Base-by-base conservation (phyloP, 2,113 vertebrate genomes). In the Hoplias malabaricus region DNA sequence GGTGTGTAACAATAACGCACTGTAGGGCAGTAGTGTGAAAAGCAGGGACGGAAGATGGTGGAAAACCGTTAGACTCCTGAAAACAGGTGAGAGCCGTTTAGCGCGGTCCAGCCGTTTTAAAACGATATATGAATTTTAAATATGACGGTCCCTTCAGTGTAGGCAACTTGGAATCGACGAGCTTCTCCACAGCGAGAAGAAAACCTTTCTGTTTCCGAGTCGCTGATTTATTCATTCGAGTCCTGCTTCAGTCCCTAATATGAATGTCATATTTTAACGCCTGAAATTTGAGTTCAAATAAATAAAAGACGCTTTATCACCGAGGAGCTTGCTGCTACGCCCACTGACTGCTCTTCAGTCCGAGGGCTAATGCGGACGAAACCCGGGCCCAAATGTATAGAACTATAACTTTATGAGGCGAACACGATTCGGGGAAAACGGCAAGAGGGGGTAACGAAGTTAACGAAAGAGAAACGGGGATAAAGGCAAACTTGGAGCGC, bases 1-100 rank as follows among this genome's bases (percentile, higher is more conserved):
- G 48, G 48, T 53, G 48, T 7, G n/a, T 6, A 53, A 53, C n/a
- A 53, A 21, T 23, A 53, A 23, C 42, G 50, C 78, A 61, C 70
- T 38, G n/a, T n/a, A 62, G 42, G 27, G 34, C 57, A 33, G 31
- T 68, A 11, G 75, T 36, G 72, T 27, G 77, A 69, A 71, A 83
- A 73, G 43, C 69, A 79, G 85, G 82, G 43, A 46, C 75, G 57
- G 84, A 91, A 91, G 88, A 91, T 92, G 91, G 89, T 89, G 89
- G 91, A 88, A 79, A 23, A 88, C 83, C 83, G 78, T 31, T 80
- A 85, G 61, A 72, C 75, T 78, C 75, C 82, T 80, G 78, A 75
- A 59, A 76, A 65, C 84, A 83, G 90, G 91, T 92, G 86, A 86
- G 89, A 76, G 43, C 19, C 33, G 57, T 48, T 38, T 33, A 23